Evolutionary conservation across 2,113 vertebrate species (phyloP).

Genomic region (Clarias macrocephalus): DNA sequence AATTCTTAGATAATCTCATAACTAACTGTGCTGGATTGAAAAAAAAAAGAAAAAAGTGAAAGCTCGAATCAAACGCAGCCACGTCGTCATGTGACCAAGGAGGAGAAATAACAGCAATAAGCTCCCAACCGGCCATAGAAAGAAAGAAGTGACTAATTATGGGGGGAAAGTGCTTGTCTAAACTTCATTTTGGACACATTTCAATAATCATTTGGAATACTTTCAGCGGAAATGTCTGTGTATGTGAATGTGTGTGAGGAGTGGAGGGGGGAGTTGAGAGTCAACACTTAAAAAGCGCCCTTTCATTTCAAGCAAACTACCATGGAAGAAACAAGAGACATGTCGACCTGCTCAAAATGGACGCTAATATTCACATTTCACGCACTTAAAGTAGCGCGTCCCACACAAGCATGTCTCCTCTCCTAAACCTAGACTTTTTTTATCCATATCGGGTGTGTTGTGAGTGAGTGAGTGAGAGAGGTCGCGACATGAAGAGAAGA

Average conservation of each 20-base stretch:
- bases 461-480: no score
- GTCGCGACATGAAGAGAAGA: constrained; percentile 30
- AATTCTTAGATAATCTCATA: constrained; percentile 44
- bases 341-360: constrained; percentile 96
- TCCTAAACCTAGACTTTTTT: background rate
- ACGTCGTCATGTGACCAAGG: constrained; percentile 78
- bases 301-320: constrained; percentile 57
- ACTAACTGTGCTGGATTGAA: constrained; percentile 42
- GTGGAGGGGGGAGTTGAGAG: no score
- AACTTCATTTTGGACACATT: constrained; percentile 17
- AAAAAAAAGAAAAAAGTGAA: constrained; percentile 67
- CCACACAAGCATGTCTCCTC: background rate
- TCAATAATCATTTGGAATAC: background rate
- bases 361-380: constrained; percentile 78
- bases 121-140: constrained; percentile 59
- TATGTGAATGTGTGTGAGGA: background rate
- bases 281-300: constrained; percentile 28
- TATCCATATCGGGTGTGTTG: no score
- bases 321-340: constrained; percentile 86
- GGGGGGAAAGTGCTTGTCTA: constrained; percentile 6
- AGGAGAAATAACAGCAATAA: constrained; percentile 65
- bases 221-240: background rate
- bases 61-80: constrained; percentile 76
- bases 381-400: constrained; percentile 54
- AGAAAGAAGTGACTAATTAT: constrained; percentile 63